Conservation (phyloP, 2,888 invertebrate species). For the Willowsia nigromaculata region DNA sequence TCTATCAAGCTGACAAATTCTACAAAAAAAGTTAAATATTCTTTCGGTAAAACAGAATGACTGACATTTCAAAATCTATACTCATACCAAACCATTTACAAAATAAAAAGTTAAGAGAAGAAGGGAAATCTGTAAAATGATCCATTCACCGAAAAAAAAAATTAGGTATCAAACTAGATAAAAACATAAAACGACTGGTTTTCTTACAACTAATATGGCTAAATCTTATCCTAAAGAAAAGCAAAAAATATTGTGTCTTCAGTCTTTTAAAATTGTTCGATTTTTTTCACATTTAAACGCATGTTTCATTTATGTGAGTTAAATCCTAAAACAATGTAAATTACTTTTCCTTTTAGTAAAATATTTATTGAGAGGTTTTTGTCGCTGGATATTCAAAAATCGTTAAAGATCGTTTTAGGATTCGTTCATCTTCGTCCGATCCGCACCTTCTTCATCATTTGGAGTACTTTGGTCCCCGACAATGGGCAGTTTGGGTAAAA, state of each 20-base stretch:
- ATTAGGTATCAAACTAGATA: background rate
- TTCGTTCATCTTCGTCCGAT: slow-evolving; percentile 77
- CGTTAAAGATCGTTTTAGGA: background rate
- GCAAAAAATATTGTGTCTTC: slow-evolving; percentile 11
- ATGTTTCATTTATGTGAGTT: background rate
- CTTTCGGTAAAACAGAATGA: too few relatives aligned
- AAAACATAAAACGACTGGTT: background rate
- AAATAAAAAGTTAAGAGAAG: background rate
- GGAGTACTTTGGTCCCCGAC: slow-evolving; percentile 84
- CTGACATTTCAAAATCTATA: too few relatives aligned
- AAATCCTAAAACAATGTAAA: slow-evolving; percentile 27
- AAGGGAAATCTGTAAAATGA: background rate
- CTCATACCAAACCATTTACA: background rate
- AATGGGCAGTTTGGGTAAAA: slow-evolving; percentile 86
- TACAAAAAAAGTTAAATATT: too few relatives aligned
- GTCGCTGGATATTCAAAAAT: background rate
- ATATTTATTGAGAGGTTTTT: slow-evolving; percentile 24
- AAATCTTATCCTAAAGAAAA: background rate
- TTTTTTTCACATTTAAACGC: slow-evolving; percentile 11
- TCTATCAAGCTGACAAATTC: too few relatives aligned
- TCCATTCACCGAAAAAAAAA: background rate
- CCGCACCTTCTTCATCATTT: slow-evolving; percentile 85
- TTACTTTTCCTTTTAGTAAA: slow-evolving; percentile 6
- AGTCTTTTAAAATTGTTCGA: slow-evolving; percentile 42
- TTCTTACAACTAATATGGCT: slow-evolving; percentile 1